These are phyloP conservation scores for Nycticebus coucang DNA, from an alignment of 2,113 vertebrate genomes.

Conservation along the genomic window DNA sequence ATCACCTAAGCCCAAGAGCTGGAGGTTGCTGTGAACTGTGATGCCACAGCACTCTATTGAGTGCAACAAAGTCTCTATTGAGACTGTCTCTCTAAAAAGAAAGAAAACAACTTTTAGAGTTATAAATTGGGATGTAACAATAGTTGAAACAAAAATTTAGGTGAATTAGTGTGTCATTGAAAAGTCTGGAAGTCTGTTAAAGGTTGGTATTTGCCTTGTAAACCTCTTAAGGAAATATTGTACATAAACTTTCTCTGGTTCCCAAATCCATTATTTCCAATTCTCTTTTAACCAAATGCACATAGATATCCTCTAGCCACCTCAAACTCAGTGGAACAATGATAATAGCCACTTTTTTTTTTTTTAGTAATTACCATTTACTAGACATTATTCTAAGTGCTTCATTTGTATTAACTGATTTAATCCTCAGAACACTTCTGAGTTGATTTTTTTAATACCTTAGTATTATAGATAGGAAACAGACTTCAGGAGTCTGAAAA, in stretches of 20 bases:
- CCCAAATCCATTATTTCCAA: neutral
- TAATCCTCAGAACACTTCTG: slow-evolving; percentile 17
- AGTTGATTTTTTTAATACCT: slow-evolving; percentile 15
- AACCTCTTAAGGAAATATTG: neutral
- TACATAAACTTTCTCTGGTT: neutral
- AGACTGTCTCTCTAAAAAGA: too few species aligned
- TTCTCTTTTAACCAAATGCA: neutral
- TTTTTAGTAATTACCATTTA: slow-evolving; percentile 9
- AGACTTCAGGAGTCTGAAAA: slow-evolving; percentile 19
- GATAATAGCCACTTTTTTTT: neutral
- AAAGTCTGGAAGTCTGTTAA: neutral
- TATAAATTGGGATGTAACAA: neutral
- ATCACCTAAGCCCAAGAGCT: too few species aligned
- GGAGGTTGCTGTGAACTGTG: too few species aligned
- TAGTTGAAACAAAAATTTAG: neutral
- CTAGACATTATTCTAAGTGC: neutral
- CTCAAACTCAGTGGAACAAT: neutral
- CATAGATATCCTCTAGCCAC: neutral
- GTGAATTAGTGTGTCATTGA: neutral
- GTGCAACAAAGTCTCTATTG: too few species aligned
- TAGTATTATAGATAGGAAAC: slow-evolving; percentile 30
- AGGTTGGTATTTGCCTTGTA: neutral
- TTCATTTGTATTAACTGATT: slow-evolving; percentile 13
- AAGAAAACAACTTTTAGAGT: neutral
- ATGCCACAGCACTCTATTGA: too few species aligned